These are phyloP conservation scores for Cherax destructor DNA, from an alignment of 1,140 invertebrate species.

Conservation along the genomic window DNA sequence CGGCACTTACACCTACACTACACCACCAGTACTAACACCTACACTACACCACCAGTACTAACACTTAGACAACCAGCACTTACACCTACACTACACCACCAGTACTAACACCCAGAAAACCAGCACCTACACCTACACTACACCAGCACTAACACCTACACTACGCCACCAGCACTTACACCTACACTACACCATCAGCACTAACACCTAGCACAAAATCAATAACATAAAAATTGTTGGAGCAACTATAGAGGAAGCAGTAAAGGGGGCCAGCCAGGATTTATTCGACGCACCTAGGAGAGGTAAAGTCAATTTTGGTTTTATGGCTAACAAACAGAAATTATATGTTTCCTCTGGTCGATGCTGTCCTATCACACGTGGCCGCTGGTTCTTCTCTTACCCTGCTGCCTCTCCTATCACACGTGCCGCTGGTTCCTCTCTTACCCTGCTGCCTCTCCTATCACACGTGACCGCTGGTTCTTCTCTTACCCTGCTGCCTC, in stretches of 20 bases:
- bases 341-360: not conserved
- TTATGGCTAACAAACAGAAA: not conserved
- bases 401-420: not conserved
- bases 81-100: too few relatives aligned
- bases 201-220: not conserved
- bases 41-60: too few relatives aligned
- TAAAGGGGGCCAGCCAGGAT: not conserved
- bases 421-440: not conserved
- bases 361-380: not conserved
- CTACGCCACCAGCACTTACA: too few relatives aligned
- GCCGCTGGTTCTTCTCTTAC: not conserved
- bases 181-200: too few relatives aligned
- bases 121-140: too few relatives aligned
- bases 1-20: too few relatives aligned
- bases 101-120: not conserved
- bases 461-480: not conserved
- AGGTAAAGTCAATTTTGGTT: slow-evolving; percentile 2
- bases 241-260: not conserved
- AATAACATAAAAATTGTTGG: not conserved
- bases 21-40: too few relatives aligned
- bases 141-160: too few relatives aligned
- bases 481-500: not conserved
- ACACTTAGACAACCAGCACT: too few relatives aligned
- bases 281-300: not conserved
- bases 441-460: not conserved